Percentiles rank a stretch among this genome's conserved stretches.
Evolutionary conservation across 1,140 invertebrate genomes (phyloP).

Genomic region (Heliconius hewitsoni): DNA sequence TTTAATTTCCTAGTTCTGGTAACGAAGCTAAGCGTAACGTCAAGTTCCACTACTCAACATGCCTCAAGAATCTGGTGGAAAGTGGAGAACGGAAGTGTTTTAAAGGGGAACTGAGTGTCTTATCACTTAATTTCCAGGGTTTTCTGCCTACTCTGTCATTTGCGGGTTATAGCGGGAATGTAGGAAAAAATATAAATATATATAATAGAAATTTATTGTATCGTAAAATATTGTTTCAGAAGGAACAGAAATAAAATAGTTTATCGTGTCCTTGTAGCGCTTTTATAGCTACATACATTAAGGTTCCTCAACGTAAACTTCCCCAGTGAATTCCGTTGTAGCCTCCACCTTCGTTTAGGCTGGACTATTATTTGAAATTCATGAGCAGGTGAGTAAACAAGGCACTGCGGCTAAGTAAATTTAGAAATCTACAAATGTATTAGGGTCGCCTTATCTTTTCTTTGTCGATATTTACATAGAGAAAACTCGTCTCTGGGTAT

Average conservation of each 20-base stretch:
- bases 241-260: not conserved
- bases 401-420: slow-evolving; percentile 23
- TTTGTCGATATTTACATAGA: slow-evolving; percentile 11
- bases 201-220: not conserved
- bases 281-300: not conserved
- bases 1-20: no score
- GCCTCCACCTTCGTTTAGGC: slow-evolving; percentile 24
- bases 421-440: slow-evolving; percentile 15
- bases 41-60: no score
- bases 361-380: slow-evolving; percentile 39
- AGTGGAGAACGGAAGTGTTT: not conserved
- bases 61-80: not conserved
- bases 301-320: slow-evolving; percentile 21
- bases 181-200: not conserved
- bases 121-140: not conserved
- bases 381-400: slow-evolving; percentile 33
- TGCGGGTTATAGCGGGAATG: not conserved
- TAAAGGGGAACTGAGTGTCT: not conserved
- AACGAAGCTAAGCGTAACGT: no score
- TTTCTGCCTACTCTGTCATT: not conserved
- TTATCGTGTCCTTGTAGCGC: not conserved
- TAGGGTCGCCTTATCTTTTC: not conserved
- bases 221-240: not conserved
- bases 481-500: not conserved
- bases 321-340: slow-evolving; percentile 28